Conservation (phyloP, 1,140 invertebrate species). For the Heterodera schachtii region DNA sequence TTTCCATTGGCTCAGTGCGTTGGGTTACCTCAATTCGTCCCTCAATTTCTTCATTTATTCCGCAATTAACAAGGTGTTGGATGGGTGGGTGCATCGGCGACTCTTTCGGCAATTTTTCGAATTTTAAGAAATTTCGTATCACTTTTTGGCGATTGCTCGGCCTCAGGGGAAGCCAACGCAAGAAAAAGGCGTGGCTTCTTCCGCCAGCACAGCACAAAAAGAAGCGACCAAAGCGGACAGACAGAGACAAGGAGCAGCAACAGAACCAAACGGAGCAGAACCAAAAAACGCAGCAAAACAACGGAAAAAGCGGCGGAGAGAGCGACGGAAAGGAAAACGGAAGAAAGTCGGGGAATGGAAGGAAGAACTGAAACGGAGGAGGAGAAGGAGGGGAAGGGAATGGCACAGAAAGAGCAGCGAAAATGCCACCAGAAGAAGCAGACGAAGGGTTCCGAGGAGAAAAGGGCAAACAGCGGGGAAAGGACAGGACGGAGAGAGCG, state of each 20-base stretch:
- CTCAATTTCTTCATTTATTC: conserved; percentile 65
- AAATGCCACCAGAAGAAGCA: too few species aligned
- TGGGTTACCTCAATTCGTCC: conserved; percentile 64
- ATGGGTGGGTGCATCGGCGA: background rate
- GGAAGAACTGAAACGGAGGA: too few species aligned
- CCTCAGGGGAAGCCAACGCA: conserved; percentile 40
- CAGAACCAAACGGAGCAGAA: background rate
- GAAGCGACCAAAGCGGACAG: background rate
- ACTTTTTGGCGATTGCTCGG: conserved; percentile 61
- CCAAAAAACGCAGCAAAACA: background rate
- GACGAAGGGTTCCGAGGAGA: too few species aligned
- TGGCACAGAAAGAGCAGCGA: too few species aligned
- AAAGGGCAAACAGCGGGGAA: background rate
- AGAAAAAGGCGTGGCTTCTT: conserved; percentile 61
- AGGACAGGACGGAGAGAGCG: background rate
- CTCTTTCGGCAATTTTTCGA: too few species aligned
- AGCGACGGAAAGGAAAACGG: background rate
- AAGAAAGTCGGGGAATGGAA: too few species aligned
- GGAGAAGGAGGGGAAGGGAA: too few species aligned
- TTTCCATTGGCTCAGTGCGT: conserved; percentile 65
- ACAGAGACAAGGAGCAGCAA: background rate
- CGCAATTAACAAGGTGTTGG: conserved; percentile 62
- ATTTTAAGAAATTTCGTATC: conserved; percentile 61
- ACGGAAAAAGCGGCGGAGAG: background rate
- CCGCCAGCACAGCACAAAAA: conserved; percentile 46